These are phyloP conservation scores for Drosophila tani DNA, from an alignment of 1,140 invertebrate genomes.

Conservation along the genomic window DNA sequence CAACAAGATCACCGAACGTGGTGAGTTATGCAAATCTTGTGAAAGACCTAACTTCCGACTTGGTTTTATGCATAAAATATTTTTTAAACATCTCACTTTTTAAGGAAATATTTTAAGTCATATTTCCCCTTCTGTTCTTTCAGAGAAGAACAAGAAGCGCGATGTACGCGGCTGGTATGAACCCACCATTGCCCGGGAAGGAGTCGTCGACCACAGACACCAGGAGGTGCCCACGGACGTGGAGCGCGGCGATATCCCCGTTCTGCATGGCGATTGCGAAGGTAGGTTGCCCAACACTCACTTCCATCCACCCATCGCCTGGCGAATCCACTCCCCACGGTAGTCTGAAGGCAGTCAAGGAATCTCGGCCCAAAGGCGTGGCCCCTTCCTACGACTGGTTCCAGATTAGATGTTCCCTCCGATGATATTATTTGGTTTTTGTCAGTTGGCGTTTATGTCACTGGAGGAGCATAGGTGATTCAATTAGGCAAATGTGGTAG, in stretches of 20 bases:
- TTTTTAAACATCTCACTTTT: too few relatives aligned
- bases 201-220: slow-evolving; percentile 67
- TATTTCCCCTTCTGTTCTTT: slow-evolving; percentile 4
- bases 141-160: slow-evolving; percentile 85
- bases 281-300: slow-evolving; percentile 82
- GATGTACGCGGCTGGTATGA: slow-evolving; percentile 84
- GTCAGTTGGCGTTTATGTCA: slow-evolving; percentile 69
- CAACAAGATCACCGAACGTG: slow-evolving; percentile 81
- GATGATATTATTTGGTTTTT: slow-evolving; percentile 61
- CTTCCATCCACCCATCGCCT: slow-evolving; percentile 18
- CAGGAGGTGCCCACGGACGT: slow-evolving; percentile 80
- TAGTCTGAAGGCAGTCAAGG: slow-evolving; percentile 66
- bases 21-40: slow-evolving; percentile 46
- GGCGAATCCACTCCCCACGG: slow-evolving; percentile 36
- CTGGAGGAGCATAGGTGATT: slow-evolving; percentile 61
- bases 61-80: too few relatives aligned
- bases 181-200: slow-evolving; percentile 60
- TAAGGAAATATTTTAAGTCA: not conserved
- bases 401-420: slow-evolving; percentile 46
- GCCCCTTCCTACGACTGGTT: slow-evolving; percentile 18
- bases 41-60: too few relatives aligned
- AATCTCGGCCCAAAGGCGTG: slow-evolving; percentile 41
- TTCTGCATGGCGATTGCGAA: slow-evolving; percentile 89
- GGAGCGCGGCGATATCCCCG: slow-evolving; percentile 91
- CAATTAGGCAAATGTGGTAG: slow-evolving; percentile 59